Evolutionary conservation across 2,113 vertebrate genomes (phyloP), one percentile per base, ranked within the genome.

Genomic region (Channa maculata): DNA sequence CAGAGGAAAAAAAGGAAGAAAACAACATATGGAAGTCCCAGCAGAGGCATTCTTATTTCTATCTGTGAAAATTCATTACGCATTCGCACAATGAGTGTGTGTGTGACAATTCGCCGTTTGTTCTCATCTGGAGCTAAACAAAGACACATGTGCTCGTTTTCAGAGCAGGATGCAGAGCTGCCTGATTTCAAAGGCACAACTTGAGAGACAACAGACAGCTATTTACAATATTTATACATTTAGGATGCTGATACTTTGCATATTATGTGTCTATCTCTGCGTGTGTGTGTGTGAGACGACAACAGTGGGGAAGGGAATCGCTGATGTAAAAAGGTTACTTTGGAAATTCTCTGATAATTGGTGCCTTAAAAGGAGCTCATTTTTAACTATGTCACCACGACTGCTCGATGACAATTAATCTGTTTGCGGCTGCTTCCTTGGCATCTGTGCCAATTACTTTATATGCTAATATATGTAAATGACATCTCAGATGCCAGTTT

Each of bases 401-500:
- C 92, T 88, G 91, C 86, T 94, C 87, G 87, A 92, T 94, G 93
- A 95, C 94, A 94, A 94, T 95, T 94, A 94, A 95, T 95, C 90
- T 94, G 93, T 95, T 94, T 94, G 93, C 77, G 89, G 87, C 86
- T 92, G 91, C 91, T 94, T 93, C 90, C 90, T 92, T 92, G 93
- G 94, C 94, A 94, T 94, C 94, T 95, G 94, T 93, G 93, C 94
- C 93, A 94, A 93, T 94, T 94, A 95, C 94, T 94, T 95, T 94
- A 93, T 94, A 94, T 95, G 94, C 93, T 93, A 95, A 95, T 95
- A 88, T 95, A 94, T 95, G 94, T 92, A 94, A 94, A 95, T 94
- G 88, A 92, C 89, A 89, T 92, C 91, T 94, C 92, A 92, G 90
- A 93, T 85, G 92, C 92, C 90, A 88, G 88, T 92, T 91, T 92